A percentile compares a stretch with the other conserved stretches of the same genome.
Conservation (phyloP, 2,888 invertebrate genomes). For the Thalpophila matura region DNA sequence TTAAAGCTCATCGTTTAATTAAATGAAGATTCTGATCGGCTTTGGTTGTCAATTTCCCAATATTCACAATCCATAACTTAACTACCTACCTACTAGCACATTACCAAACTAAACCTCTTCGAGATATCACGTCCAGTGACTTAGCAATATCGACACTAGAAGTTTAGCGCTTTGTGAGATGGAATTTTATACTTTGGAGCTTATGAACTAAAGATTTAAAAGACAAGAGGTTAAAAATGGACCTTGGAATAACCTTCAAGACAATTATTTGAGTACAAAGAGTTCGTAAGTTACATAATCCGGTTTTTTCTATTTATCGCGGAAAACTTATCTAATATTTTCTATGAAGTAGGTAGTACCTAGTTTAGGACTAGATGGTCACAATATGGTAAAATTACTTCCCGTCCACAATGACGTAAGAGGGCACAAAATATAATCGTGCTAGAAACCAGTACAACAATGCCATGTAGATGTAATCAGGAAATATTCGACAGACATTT, state of each 20-base stretch:
- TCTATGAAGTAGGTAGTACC: slow-evolving; percentile 18
- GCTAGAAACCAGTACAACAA: slow-evolving; percentile 78
- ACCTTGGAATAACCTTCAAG: not conserved
- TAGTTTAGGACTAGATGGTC: slow-evolving; percentile 8
- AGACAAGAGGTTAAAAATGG: not conserved
- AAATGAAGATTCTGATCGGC: slow-evolving; percentile 23
- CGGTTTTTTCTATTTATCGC: not conserved
- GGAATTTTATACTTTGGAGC: not conserved
- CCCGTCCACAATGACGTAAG: slow-evolving; percentile 58
- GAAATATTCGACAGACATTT: slow-evolving; percentile 76
- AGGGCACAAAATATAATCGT: slow-evolving; percentile 59
- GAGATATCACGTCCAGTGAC: not conserved
- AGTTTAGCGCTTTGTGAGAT: not conserved
- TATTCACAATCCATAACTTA: slow-evolving; percentile 10
- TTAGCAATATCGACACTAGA: too few relatives aligned
- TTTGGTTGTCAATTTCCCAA: slow-evolving; percentile 15
- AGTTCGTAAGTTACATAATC: not conserved
- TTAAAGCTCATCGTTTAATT: slow-evolving; percentile 29
- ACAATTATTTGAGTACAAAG: not conserved
- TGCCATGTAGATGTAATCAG: slow-evolving; percentile 79
- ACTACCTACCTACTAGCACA: slow-evolving; percentile 3
- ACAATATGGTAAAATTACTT: slow-evolving; percentile 57
- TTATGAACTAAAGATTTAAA: not conserved
- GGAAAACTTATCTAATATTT: slow-evolving; percentile 14
- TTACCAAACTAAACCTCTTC: not conserved